A percentile compares a stretch with the other conserved stretches of the same genome.
Evolutionary conservation across 1,140 invertebrate species (phyloP).

Genomic region (Pseudomyrmex dendroicus): DNA sequence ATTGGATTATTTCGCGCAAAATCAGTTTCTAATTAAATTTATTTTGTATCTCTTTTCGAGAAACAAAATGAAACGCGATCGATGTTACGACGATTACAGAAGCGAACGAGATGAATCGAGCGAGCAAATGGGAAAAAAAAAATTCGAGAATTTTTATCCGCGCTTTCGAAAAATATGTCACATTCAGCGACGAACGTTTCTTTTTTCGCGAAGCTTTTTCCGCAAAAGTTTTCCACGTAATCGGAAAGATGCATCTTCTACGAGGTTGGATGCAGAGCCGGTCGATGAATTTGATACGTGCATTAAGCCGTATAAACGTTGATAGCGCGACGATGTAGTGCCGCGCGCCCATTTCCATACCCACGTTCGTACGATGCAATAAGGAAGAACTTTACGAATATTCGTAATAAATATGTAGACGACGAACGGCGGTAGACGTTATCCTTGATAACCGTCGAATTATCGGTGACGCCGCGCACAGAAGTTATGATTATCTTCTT

Average conservation of each 20-base stretch:
- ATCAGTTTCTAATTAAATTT: too few species aligned
- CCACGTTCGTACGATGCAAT: conserved; percentile 57
- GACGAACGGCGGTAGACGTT: conserved; percentile 49
- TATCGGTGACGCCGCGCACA: conserved; percentile 44
- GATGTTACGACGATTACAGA: too few species aligned
- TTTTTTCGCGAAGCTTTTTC: background rate
- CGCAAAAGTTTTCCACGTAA: background rate
- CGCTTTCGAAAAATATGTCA: background rate
- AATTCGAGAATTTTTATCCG: background rate
- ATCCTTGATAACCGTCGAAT: conserved; percentile 61
- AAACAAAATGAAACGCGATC: too few species aligned
- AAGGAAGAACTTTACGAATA: conserved; percentile 52
- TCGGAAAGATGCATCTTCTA: conserved; percentile 3
- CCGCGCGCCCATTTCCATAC: conserved; percentile 54
- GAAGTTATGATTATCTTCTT: conserved; percentile 58
- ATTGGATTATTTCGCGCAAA: too few species aligned
- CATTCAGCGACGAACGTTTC: background rate
- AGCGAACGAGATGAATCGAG: too few species aligned
- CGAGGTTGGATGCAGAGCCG: conserved; percentile 55
- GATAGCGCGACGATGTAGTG: conserved; percentile 54
- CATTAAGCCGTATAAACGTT: conserved; percentile 70
- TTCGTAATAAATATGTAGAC: conserved; percentile 60
- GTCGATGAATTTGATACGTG: conserved; percentile 71
- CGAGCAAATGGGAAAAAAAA: background rate
- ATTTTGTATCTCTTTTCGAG: too few species aligned